Evolutionary conservation across 1,140 invertebrate species (phyloP).

Genomic region (Saccostrea glomerata): DNA sequence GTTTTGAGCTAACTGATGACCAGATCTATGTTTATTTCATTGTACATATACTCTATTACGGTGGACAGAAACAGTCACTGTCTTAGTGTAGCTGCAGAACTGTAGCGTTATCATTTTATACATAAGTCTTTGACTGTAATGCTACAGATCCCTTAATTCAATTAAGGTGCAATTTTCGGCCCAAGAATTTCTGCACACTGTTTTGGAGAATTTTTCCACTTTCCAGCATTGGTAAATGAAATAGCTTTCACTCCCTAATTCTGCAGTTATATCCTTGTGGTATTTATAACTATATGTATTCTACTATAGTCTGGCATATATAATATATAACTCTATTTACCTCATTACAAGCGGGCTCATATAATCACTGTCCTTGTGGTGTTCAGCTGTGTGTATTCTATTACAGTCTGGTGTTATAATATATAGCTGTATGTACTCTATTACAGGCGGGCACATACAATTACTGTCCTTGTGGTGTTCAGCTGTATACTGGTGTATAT

Average conservation of each 20-base stretch:
- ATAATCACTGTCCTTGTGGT: slow-evolving; percentile 80
- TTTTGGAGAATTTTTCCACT: too few relatives aligned
- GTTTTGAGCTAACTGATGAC: too few relatives aligned
- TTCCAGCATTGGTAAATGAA: too few relatives aligned
- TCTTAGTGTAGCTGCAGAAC: slow-evolving; percentile 41
- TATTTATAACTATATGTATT: slow-evolving; percentile 75
- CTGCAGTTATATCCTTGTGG: slow-evolving; percentile 66
- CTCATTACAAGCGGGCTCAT: slow-evolving; percentile 80
- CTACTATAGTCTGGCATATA: too few relatives aligned
- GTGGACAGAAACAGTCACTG: slow-evolving; percentile 81
- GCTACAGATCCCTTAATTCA: too few relatives aligned
- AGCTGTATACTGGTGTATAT: slow-evolving; percentile 80
- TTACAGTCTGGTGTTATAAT: too few relatives aligned
- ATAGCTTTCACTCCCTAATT: too few relatives aligned
- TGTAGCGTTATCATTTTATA: too few relatives aligned
- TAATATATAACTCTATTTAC: background rate
- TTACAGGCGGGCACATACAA: slow-evolving; percentile 81
- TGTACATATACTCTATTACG: slow-evolving; percentile 58
- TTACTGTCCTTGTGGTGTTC: slow-evolving; percentile 80
- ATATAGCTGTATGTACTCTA: background rate
- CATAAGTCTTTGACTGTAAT: too few relatives aligned
- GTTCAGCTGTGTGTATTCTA: slow-evolving; percentile 72
- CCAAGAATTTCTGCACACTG: too few relatives aligned
- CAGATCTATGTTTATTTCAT: too few relatives aligned
- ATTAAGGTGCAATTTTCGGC: too few relatives aligned